These are phyloP conservation scores for Halcyon badia DNA, from an alignment of 2,797 vertebrate species.

Conservation along the genomic window DNA sequence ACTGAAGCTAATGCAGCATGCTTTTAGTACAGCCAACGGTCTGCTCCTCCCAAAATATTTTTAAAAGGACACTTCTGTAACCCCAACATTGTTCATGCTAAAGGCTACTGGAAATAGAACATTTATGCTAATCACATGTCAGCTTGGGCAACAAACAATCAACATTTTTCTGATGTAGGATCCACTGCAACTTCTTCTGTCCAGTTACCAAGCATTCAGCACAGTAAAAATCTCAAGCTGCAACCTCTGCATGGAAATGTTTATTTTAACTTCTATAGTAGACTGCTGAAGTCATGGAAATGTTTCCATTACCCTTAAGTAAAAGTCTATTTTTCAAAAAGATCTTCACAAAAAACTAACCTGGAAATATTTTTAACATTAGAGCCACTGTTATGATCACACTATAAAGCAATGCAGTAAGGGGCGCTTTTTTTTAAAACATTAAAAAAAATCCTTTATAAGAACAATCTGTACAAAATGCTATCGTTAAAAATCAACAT, in stretches of 20 bases:
- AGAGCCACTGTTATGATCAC: not conserved
- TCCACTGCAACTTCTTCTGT: not conserved
- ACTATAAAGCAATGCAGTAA: not conserved
- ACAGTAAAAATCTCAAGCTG: not conserved
- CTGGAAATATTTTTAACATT: not conserved
- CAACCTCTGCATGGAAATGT: slow-evolving; percentile 24
- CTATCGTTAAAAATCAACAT: not conserved
- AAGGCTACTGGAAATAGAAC: slow-evolving; percentile 15
- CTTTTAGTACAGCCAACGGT: not conserved
- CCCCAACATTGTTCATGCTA: not conserved
- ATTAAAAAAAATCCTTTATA: not conserved
- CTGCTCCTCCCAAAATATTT: not conserved
- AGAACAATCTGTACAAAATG: not conserved
- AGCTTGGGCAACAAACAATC: not conserved
- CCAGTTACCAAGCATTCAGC: not conserved
- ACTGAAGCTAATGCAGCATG: not conserved
- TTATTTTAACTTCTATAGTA: slow-evolving; percentile 46
- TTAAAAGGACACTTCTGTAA: not conserved
- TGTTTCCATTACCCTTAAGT: slow-evolving; percentile 25
- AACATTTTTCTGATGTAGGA: not conserved
- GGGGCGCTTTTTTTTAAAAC: not conserved
- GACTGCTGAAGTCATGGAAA: slow-evolving; percentile 47
- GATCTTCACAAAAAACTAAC: not conserved
- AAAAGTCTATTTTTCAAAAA: slow-evolving; percentile 4
- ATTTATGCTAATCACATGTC: slow-evolving; percentile 19